A percentile compares a stretch with the other conserved stretches of the same genome.
phyloP scores from a whole-genome alignment of 2,888 invertebrate species.

The Trichopoda pennipes region DNA sequence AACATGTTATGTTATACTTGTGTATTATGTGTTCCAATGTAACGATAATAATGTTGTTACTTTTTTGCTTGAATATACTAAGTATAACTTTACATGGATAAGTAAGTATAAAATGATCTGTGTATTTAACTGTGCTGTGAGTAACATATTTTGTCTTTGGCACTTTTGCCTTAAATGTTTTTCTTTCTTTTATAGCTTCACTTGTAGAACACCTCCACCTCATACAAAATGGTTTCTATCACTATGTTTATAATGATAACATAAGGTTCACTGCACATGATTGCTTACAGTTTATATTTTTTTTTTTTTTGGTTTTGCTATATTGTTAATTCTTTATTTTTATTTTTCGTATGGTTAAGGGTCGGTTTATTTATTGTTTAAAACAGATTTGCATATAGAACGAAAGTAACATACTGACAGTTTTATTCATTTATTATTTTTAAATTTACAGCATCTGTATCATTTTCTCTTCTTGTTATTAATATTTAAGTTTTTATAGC shows the following conservation, averaged over 20 bases:
- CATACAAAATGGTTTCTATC: not conserved
- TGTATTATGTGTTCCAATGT: too few relatives aligned
- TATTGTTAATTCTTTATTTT: not conserved
- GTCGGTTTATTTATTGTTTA: not conserved
- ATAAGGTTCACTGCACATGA: constrained; percentile 68
- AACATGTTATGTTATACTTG: too few relatives aligned
- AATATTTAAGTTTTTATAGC: not conserved
- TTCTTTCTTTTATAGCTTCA: not conserved
- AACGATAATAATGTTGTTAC: too few relatives aligned
- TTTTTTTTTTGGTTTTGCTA: too few relatives aligned
- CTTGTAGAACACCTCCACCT: too few relatives aligned
- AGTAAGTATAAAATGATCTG: too few relatives aligned
- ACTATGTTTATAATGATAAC: constrained; percentile 44
- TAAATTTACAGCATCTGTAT: too few relatives aligned
- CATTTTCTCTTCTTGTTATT: too few relatives aligned
- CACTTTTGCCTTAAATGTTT: not conserved
- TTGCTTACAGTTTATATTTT: constrained; percentile 55
- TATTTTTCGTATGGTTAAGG: not conserved
- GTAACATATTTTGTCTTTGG: not conserved
- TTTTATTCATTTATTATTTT: not conserved
- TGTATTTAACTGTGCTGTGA: too few relatives aligned
- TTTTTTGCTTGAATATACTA: too few relatives aligned
- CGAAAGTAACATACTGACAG: not conserved
- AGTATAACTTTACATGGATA: too few relatives aligned
- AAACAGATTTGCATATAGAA: constrained; percentile 11